phyloP scores from a whole-genome alignment of 2,797 vertebrate species.

The Sardinella longiceps region DNA sequence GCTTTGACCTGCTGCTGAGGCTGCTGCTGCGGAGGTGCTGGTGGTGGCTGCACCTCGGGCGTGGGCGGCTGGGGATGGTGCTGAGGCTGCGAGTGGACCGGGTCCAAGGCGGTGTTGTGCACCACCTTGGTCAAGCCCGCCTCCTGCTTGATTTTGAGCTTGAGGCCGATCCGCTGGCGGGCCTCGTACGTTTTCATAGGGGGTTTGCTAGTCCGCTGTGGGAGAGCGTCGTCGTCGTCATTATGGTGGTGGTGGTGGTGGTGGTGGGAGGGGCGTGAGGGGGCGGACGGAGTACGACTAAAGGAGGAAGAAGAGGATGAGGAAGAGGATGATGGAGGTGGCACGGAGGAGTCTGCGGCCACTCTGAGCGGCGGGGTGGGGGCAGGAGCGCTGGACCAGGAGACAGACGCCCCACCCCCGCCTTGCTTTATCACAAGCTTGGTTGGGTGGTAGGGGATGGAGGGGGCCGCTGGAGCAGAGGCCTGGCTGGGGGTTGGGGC shows the following conservation, averaged over 20 bases:
- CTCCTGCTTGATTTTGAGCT: constrained; percentile 96
- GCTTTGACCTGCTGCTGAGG: constrained; percentile 54
- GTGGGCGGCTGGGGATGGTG: constrained; percentile 61
- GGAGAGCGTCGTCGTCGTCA: constrained; percentile 84
- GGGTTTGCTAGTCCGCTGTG: constrained; percentile 85
- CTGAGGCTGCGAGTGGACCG: constrained; percentile 82
- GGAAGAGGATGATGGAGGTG: constrained; percentile 62
- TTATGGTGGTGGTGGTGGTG: constrained; percentile 64
- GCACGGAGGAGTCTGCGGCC: constrained; percentile 54
- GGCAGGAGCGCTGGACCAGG: constrained; percentile 74
- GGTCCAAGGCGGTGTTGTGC: constrained; percentile 93
- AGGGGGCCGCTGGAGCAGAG: constrained; percentile 51
- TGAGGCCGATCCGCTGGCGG: constrained; percentile 88
- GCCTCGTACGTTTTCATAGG: constrained; percentile 96
- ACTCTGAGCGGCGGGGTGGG: constrained; percentile 57
- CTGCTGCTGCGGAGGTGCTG: constrained; percentile 43
- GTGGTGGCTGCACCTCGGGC: constrained; percentile 67
- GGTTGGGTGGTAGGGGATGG: constrained; percentile 75
- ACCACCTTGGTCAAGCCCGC: constrained; percentile 92
- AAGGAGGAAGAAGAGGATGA: constrained; percentile 59
- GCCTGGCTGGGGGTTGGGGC: constrained; percentile 13
- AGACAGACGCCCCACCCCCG: constrained; percentile 84
- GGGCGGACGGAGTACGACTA: constrained; percentile 56
- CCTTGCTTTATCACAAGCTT: constrained; percentile 92
- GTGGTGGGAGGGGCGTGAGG: constrained; percentile 58